phyloP scores from a whole-genome alignment of 2,888 invertebrate genomes.

The Hecatera dysodea region DNA sequence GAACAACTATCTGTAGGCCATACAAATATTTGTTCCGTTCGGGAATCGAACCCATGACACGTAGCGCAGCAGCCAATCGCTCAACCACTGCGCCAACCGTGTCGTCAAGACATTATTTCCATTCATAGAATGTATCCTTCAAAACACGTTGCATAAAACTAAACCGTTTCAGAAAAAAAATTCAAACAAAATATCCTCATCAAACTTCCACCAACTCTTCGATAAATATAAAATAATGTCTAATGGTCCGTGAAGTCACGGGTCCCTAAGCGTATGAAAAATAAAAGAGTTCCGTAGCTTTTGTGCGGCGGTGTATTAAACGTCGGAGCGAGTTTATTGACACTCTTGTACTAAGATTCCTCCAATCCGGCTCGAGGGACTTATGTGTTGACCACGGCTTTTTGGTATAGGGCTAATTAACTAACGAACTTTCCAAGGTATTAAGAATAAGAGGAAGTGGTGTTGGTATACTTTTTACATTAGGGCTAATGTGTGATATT shows the following conservation, averaged over 20 bases:
- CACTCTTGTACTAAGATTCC: slow-evolving; percentile 57
- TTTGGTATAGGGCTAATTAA: slow-evolving; percentile 53
- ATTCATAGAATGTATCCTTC: no score
- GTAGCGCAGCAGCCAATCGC: no score
- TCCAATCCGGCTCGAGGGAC: slow-evolving; percentile 31
- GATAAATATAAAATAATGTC: slow-evolving; percentile 40
- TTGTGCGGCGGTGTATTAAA: slow-evolving; percentile 70
- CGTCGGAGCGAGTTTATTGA: slow-evolving; percentile 67
- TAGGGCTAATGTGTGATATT: slow-evolving; percentile 35
- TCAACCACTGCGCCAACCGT: no score
- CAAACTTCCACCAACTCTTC: not conserved
- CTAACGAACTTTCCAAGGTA: slow-evolving; percentile 50
- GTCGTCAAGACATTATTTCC: no score
- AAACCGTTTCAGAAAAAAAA: not conserved
- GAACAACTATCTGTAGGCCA: no score
- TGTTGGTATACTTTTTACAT: slow-evolving; percentile 5
- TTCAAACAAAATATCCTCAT: no score
- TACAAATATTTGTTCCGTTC: no score
- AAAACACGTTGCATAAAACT: no score
- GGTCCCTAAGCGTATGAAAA: slow-evolving; percentile 69
- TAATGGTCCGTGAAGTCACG: slow-evolving; percentile 57
- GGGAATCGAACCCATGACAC: no score
- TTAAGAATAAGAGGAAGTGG: slow-evolving; percentile 26
- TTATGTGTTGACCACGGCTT: slow-evolving; percentile 39
- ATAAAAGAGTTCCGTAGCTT: slow-evolving; percentile 68